Evolutionary conservation across 2,888 invertebrate species (phyloP).

Genomic region (Petrophora chlorosata): DNA sequence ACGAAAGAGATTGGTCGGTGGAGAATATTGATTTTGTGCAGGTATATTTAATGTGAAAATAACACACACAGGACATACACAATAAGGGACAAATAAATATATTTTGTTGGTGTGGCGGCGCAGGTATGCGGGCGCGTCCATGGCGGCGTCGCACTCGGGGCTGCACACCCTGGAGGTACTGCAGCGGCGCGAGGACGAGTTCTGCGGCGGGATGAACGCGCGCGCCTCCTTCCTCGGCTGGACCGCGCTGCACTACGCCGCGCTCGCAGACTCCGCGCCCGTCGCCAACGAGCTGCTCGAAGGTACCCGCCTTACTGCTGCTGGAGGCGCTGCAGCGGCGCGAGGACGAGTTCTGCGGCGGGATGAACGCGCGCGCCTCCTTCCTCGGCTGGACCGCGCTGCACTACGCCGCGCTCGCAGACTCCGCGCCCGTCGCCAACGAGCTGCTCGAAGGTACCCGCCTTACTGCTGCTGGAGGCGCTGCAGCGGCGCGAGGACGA

Average conservation of each 20-base stretch:
- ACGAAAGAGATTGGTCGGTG: too few relatives aligned
- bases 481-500: slow-evolving; percentile 89
- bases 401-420: slow-evolving; percentile 93
- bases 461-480: background rate
- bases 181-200: slow-evolving; percentile 91
- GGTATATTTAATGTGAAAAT: too few relatives aligned
- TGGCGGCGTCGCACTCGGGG: slow-evolving; percentile 86
- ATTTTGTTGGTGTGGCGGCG: too few relatives aligned
- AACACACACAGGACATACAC: too few relatives aligned
- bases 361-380: slow-evolving; percentile 87
- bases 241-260: slow-evolving; percentile 95
- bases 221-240: slow-evolving; percentile 92
- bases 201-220: slow-evolving; percentile 87
- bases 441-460: slow-evolving; percentile 83
- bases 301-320: slow-evolving; percentile 33
- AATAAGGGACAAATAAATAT: too few relatives aligned
- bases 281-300: slow-evolving; percentile 87
- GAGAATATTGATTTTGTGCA: too few relatives aligned
- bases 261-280: slow-evolving; percentile 87
- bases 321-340: slow-evolving; percentile 68
- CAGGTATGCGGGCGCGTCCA: slow-evolving; percentile 88
- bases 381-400: slow-evolving; percentile 94
- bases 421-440: slow-evolving; percentile 85
- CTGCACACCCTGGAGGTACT: slow-evolving; percentile 89
- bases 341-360: slow-evolving; percentile 92